These are phyloP conservation scores for Philonicus albiceps DNA, from an alignment of 2,888 invertebrate genomes.

Conservation along the genomic window DNA sequence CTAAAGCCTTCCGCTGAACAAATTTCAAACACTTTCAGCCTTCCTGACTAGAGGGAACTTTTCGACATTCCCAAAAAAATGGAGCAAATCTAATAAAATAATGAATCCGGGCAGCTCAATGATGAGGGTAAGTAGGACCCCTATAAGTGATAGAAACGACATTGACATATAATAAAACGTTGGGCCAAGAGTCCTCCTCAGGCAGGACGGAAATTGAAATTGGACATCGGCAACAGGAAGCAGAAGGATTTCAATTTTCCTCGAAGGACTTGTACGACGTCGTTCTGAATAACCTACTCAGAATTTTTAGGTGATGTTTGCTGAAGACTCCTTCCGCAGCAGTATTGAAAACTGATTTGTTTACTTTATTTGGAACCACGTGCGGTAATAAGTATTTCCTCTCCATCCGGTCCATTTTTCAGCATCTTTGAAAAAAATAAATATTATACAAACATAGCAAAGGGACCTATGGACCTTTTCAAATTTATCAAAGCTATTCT, in stretches of 20 bases:
- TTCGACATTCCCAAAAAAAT: neutral
- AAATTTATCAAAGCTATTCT: too few species aligned
- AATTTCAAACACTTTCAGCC: neutral
- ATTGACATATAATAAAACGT: neutral
- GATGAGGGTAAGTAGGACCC: neutral
- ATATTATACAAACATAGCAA: too few species aligned
- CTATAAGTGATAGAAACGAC: neutral
- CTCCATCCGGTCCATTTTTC: neutral
- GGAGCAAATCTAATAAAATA: slow-evolving; percentile 8
- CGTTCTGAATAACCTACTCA: neutral
- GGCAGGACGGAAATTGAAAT: neutral
- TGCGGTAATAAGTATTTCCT: neutral
- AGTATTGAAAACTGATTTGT: neutral
- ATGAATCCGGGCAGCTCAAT: neutral
- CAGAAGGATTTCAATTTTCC: neutral
- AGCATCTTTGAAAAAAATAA: too few species aligned
- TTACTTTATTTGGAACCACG: neutral
- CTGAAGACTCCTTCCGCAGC: neutral
- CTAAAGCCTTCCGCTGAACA: neutral
- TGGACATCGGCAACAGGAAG: neutral
- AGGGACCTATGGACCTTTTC: too few species aligned
- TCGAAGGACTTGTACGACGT: neutral
- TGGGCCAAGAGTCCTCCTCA: neutral
- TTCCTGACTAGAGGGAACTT: neutral
- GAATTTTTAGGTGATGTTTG: neutral